Conservation (phyloP, 2,113 vertebrate species). For the Stigmatopora nigra region DNA sequence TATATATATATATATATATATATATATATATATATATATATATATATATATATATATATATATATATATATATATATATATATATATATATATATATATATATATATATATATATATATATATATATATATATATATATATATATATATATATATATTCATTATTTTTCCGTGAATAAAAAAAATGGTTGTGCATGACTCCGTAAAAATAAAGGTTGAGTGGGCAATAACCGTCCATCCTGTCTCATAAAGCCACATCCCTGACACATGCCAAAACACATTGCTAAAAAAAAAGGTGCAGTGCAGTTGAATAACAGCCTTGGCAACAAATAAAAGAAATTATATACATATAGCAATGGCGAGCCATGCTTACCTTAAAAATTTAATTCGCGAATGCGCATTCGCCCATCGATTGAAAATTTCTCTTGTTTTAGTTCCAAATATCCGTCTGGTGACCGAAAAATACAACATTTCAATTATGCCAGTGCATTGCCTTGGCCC, state of each 20-base stretch:
- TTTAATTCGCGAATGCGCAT: not conserved
- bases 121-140: too few species aligned
- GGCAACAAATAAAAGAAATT: slow-evolving; percentile 11
- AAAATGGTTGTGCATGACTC: slow-evolving; percentile 17
- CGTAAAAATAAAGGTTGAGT: slow-evolving; percentile 24
- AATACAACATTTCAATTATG: not conserved
- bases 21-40: too few species aligned
- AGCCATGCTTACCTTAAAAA: not conserved
- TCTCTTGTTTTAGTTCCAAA: not conserved
- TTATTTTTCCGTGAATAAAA: not conserved
- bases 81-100: too few species aligned
- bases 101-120: too few species aligned
- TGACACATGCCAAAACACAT: slow-evolving; percentile 5
- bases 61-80: too few species aligned
- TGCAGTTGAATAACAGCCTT: not conserved
- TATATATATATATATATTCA: too few species aligned
- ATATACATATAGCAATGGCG: not conserved
- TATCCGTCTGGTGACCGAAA: not conserved
- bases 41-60: too few species aligned
- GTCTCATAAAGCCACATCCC: slow-evolving; percentile 18
- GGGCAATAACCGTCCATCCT: slow-evolving; percentile 19
- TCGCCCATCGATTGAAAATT: not conserved
- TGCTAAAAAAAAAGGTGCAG: slow-evolving; percentile 2
- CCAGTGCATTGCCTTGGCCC: not conserved
- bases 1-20: too few species aligned